Conservation (phyloP, 2,888 invertebrate species). For the Piscicola geometra region DNA sequence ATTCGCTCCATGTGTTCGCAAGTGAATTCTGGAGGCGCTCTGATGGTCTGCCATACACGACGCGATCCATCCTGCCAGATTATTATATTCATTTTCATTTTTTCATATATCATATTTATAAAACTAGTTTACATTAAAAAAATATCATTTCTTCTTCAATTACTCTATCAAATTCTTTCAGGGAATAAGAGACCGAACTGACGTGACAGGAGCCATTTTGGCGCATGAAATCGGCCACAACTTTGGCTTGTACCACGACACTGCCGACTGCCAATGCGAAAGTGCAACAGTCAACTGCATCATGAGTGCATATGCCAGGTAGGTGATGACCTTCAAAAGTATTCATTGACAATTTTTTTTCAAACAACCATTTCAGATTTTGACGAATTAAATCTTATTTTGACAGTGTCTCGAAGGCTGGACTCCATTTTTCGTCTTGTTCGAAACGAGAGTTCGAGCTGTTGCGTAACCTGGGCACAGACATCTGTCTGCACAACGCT, state of each 20-base stretch:
- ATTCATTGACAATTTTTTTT: no score
- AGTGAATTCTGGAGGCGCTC: background rate
- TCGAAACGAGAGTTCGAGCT: background rate
- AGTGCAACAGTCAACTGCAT: constrained; percentile 65
- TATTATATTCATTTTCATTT: no score
- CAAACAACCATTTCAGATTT: no score
- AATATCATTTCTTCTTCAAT: no score
- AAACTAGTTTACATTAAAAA: no score
- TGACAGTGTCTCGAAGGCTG: background rate
- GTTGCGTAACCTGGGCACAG: background rate
- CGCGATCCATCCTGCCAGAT: background rate
- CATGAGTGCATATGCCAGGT: constrained; percentile 90
- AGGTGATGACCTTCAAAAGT: constrained; percentile 49
- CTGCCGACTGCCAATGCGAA: constrained; percentile 70
- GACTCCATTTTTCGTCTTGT: constrained; percentile 3
- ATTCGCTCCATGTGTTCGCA: constrained; percentile 16
- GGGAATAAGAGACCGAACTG: background rate
- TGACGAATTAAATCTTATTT: no score
- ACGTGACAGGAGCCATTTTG: constrained; percentile 73
- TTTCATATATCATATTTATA: no score
- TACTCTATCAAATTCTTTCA: background rate
- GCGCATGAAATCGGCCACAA: constrained; percentile 99
- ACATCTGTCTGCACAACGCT: constrained; percentile 20
- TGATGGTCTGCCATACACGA: background rate
- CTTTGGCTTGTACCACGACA: constrained; percentile 97